These are phyloP conservation scores for Chaetodon auriga DNA, from an alignment of 2,113 vertebrate genomes.

Conservation along the genomic window DNA sequence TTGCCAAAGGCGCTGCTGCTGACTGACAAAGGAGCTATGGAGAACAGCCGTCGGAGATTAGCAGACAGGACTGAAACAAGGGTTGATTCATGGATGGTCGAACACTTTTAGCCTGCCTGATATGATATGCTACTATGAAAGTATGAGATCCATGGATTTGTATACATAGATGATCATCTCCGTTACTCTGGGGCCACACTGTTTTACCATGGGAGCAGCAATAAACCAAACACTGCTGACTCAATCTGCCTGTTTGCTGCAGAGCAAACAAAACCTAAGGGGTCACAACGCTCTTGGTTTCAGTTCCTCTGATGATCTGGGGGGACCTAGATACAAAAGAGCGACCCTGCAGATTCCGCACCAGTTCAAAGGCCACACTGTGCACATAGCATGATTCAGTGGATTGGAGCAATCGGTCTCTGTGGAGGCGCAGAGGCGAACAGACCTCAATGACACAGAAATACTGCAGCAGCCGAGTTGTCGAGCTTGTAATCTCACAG, in stretches of 20 bases:
- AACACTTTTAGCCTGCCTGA: neutral
- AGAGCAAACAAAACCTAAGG: constrained; percentile 38
- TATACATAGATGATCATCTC: neutral
- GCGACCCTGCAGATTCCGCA: constrained; percentile 36
- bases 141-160: neutral
- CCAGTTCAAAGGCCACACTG: constrained; percentile 53
- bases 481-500: constrained; percentile 28
- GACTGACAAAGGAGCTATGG: constrained; percentile 35
- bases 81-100: neutral
- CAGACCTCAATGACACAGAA: constrained; percentile 31
- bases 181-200: neutral
- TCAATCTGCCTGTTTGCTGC: constrained; percentile 3
- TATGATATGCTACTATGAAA: neutral
- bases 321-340: constrained; percentile 39
- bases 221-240: constrained; percentile 26
- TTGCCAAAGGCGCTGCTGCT: constrained; percentile 37
- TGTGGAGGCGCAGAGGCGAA: constrained; percentile 19
- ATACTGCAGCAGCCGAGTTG: constrained; percentile 8
- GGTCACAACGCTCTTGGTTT: constrained; percentile 43
- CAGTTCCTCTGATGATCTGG: constrained; percentile 33
- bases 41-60: neutral
- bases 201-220: constrained; percentile 2
- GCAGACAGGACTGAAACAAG: neutral
- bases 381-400: constrained; percentile 20
- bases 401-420: constrained; percentile 12